Base-by-base conservation (phyloP, 2,113 vertebrate genomes). In the Meleagris gallopavo region DNA sequence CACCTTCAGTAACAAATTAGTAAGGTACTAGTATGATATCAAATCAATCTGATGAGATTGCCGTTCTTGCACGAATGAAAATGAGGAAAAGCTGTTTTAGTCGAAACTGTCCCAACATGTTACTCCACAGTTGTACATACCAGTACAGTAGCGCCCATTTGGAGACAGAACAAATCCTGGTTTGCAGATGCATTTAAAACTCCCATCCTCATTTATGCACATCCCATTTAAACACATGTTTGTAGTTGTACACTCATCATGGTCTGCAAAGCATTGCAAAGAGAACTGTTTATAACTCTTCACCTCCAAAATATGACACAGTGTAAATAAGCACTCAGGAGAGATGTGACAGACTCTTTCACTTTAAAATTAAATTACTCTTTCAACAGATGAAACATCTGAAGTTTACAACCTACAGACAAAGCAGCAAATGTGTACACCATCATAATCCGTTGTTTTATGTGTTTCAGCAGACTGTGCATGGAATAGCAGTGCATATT, bases 191-290 rank as follows among this genome's bases (percentile, higher is more conserved):
- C 98, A 98, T 92, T 98, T 98, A 79, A 98, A 98, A 89, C 98
- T 98, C 19, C 98, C 98, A 67, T 98, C 98, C 76, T 98, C 98
- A 45, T 98, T 98, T 95, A 98, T 98, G 85, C 98, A 98, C 98
- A 98, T 98, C 52, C 98, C 98, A 78, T 98, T 98, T 83, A 98
- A 94, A 84, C 98, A 98, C 97, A 98, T 97, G 88, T 98, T 98
- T 95, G 96, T 96, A 11, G 95, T 94, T 34, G 98, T 94, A 93
- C 98, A 98, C 82, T 98, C 98, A 76, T 98, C 98, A 1, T 97
- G 97, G 86, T 98, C 98, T 98, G 83, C 15, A 92, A 93, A 87
- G 62, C 29, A 86, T 85, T 27, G 29, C 32, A 55, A 64, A 87
- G 55, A 66, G 72, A 84, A 83, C 4, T 34, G 36, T 12, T 67